Evolutionary conservation across 2,797 vertebrate genomes (phyloP), one percentile per base, ranked within the genome.

Genomic region (Phaenicophaeus curvirostris): DNA sequence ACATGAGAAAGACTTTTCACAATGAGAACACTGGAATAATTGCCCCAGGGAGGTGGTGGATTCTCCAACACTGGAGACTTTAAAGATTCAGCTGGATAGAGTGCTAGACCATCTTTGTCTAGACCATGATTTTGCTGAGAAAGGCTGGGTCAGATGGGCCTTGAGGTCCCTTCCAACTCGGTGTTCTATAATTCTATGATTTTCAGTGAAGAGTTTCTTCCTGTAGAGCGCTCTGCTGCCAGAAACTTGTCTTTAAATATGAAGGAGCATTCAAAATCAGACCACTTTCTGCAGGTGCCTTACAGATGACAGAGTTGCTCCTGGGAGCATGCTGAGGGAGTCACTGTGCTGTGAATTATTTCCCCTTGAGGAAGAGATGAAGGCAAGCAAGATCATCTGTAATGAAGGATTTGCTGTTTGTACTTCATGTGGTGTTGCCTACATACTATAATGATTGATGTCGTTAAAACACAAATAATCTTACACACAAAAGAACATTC

Each of bases 381-480:
- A 89, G 87, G 57, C 44, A 81, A 51, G 15, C 31, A 51, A 77
- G 30, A 61, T 68, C 46, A 33, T 51, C 79, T 72, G 30, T 54
- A 75, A 83, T 73, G 66, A 84, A 77, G 17, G 27, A 93, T 59
- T 89, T 92, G 19, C 19, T 83, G 25, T 79, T 87, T 72, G 21
- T 44, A 25, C 58, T 90, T 65, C 44, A 51, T 13, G 37, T 4
- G 2, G 13, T 76, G 66, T 84, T 91, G 69, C 79, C 85, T 92
- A 57, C 89, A 53, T 81, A 80, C 72, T 75, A 14, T 57, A 65
- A 68, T 81, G 75, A 87, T 16, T 53, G 57, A 83, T 72, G 13
- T 66, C 59, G 93, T 84, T 83, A 78, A 84, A 89, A 87, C 17
- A 74, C 37, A 75, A 90, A 83, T 76, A 73, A 68, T 76, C 44